Conservation (phyloP, 2,113 vertebrate genomes). For the Scopus umbretta region DNA sequence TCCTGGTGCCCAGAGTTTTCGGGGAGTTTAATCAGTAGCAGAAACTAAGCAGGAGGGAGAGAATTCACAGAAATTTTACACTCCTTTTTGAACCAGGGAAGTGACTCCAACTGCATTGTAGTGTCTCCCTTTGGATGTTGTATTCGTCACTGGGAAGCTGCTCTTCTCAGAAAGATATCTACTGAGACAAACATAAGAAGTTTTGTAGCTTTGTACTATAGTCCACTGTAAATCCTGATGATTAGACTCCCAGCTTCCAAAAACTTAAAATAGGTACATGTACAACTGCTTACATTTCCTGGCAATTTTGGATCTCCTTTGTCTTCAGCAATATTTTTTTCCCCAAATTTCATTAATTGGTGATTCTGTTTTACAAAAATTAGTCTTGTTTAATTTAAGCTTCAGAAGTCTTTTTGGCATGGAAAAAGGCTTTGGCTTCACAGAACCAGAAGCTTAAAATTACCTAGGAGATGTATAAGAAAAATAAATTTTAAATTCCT, state of each 20-base stretch:
- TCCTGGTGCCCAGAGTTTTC: background rate
- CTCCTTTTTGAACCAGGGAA: background rate
- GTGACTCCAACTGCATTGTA: background rate
- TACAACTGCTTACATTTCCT: background rate
- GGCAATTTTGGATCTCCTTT: background rate
- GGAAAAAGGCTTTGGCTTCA: background rate
- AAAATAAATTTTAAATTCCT: background rate
- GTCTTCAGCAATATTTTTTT: background rate
- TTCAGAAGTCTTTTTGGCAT: background rate
- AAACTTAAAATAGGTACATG: background rate
- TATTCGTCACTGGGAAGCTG: background rate
- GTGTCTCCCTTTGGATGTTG: background rate
- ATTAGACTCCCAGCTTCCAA: background rate
- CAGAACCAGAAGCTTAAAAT: background rate
- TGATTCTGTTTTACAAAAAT: background rate
- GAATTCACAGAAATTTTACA: background rate
- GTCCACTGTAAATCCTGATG: background rate
- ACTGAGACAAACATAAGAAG: background rate
- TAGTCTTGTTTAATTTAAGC: background rate
- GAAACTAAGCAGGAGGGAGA: background rate
- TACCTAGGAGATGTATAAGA: background rate
- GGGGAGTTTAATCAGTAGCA: rapidly evolving
- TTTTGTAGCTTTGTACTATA: background rate
- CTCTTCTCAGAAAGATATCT: background rate
- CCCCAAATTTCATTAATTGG: background rate